These are phyloP conservation scores for Ceyx margarethae DNA, from an alignment of 2,113 vertebrate species.

Conservation along the genomic window DNA sequence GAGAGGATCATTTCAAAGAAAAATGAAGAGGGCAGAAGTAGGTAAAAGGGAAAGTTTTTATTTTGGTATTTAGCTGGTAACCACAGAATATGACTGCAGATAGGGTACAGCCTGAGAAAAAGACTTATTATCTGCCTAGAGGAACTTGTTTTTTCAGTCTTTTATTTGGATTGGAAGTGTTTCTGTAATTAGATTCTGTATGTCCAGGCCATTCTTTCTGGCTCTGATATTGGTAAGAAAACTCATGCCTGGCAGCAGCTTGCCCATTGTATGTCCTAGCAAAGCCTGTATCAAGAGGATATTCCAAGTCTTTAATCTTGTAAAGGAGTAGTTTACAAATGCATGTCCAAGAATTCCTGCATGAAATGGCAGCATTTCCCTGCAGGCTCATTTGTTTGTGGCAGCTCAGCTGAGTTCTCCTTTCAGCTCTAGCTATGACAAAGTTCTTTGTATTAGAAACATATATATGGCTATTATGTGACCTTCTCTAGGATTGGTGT, in stretches of 20 bases:
- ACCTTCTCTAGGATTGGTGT: not conserved
- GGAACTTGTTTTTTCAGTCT: not conserved
- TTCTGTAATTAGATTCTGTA: not conserved
- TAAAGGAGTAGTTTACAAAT: conserved; percentile 14
- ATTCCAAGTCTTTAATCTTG: conserved; percentile 14
- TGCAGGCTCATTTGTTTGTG: not conserved
- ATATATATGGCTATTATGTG: not conserved
- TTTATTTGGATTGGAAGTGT: not conserved
- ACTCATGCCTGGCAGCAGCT: not conserved
- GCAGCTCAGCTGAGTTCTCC: not conserved
- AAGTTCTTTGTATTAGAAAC: not conserved
- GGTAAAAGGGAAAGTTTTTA: not conserved
- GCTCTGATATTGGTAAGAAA: conserved; percentile 10
- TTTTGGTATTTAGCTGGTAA: not conserved
- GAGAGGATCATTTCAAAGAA: not conserved
- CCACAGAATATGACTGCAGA: not conserved
- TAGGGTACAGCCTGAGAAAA: not conserved
- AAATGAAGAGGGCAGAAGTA: not conserved
- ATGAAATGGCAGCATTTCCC: not conserved
- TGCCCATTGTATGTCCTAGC: not conserved
- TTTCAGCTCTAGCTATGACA: not conserved
- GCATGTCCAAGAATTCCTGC: not conserved
- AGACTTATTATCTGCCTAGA: not conserved
- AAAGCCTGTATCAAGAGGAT: conserved; percentile 18
- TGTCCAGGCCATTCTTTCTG: not conserved